Evolutionary conservation across 2,113 vertebrate genomes (phyloP), one percentile per base, ranked within the genome.

Genomic region (Tiliqua scincoides): DNA sequence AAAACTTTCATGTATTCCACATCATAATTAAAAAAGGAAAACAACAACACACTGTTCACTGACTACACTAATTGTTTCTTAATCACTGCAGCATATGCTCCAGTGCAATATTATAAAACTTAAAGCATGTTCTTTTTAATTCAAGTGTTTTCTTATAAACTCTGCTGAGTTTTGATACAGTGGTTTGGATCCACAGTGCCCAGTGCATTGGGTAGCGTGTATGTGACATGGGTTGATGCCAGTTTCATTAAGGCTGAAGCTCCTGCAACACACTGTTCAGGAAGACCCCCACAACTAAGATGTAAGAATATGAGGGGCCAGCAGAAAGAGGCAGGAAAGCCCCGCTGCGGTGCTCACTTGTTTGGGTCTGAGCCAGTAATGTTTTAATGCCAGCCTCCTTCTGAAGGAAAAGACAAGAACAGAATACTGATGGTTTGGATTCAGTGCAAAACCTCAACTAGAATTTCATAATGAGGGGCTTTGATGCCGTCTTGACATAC

Each of bases 61-160:
- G 87, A 90, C 74, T 86, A 27, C 0, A 11, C 67, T 93, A 93
- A 94, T 91, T 90, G 68, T 92, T 93, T 92, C 86, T 92, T 85
- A 91, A 79, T 79, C 88, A 75, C 71, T 68, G 74, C 25, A 90
- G 68, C 54, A 67, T 3, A 37, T 52, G 65, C 59, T 80, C 12
- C 0, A 9, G 73, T 59, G 40, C 65, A 27, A 25, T 90, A 37
- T 59, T 73, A 77, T 0, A 82, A 27, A 91, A 85, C 59, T 77
- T 27, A 23, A 75, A 65, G 75, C 52, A 87, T 43, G 0, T 35
- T 80, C 73, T 30, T 74, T 32, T 0, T 1, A 63, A 78, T 80
- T 37, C 81, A 68, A 85, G 10, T 2, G 4, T 35, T 23, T 25
- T 25, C 30, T 57, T 79, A 62, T 27, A 65, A 80, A 65, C 12